Evolutionary conservation across 2,797 vertebrate genomes (phyloP).

Genomic region (Falco naumanni): DNA sequence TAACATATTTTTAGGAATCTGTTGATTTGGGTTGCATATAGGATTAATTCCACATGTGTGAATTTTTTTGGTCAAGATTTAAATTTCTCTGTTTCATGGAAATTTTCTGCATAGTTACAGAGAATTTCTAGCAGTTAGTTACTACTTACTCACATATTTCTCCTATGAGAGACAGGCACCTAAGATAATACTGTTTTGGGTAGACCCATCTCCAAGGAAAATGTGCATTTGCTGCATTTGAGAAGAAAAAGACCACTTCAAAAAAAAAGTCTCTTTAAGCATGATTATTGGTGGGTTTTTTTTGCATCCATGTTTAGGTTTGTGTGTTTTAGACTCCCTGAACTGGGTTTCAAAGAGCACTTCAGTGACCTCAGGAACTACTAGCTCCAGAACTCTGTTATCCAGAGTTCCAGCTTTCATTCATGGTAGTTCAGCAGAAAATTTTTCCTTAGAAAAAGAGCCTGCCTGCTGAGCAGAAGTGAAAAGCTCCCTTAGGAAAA

Average conservation of each 20-base stretch:
- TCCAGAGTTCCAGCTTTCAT: not conserved
- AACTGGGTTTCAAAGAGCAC: not conserved
- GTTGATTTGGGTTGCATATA: not conserved
- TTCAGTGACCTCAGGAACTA: not conserved
- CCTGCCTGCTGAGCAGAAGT: not conserved
- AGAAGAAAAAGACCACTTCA: not conserved
- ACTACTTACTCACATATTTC: not conserved
- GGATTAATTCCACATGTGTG: not conserved
- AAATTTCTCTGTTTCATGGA: not conserved
- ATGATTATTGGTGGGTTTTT: not conserved
- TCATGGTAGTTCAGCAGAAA: not conserved
- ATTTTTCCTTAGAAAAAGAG: not conserved
- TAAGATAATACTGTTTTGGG: not conserved
- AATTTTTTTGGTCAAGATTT: not conserved
- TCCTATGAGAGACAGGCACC: not conserved
- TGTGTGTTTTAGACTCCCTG: not conserved
- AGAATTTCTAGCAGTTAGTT: not conserved
- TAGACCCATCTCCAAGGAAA: not conserved
- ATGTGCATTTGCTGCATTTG: not conserved
- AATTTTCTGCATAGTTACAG: not conserved
- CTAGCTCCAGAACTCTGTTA: not conserved
- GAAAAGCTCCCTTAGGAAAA: slow-evolving; percentile 36
- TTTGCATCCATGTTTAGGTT: not conserved
- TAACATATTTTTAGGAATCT: not conserved
- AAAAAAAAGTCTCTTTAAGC: not conserved